Base-by-base conservation (phyloP, 1,140 invertebrate genomes). In the Macrocentrus cingulum region DNA sequence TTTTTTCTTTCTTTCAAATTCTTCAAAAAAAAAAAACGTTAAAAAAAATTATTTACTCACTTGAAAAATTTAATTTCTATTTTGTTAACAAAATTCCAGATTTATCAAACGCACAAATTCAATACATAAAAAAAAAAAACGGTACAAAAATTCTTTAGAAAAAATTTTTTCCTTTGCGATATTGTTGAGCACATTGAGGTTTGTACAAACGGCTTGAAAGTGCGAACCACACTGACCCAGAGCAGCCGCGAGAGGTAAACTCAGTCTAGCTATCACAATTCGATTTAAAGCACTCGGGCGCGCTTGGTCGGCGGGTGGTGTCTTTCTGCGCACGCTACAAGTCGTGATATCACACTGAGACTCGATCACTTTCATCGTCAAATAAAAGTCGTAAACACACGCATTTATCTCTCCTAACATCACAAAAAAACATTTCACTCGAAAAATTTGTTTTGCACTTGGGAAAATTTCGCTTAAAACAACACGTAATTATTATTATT, bases 201-300 rank as follows among this genome's bases (percentile, higher is more conserved):
- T 62, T 64, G 62, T 77, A 71, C 64, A 75, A 65, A 68, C 72
- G 55, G 69, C 66, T 74, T 65, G 72, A 69, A 76, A 75, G 74
- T 74, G 64, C 71, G 67, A 71, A 69, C 62, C 71, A 71, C 66
- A 77, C 75, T 77, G 74, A 68, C 64, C 69, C 65, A 61, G 57
- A 56, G 55, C 61, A 57, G 58, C 56, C n/a, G n/a, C 11, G 29
- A 56, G 66, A 75, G 66, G 74, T 75, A 74, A 74, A 74, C 66
- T 67, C 69, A 67, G 72, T 61, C 68, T 72, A 45, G 53, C 62
- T 71, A 75, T 71, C 69, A 67, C 68, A 70, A 72, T 75, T 75
- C 66, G 63, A 66, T 75, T 74, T 66, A 63, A 57, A 67, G 66
- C 65, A 54, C 57, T 56, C 59, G 56, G 50, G 39, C 36, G 34